Conservation (phyloP, 2,113 vertebrate genomes). For the Strigops habroptila region DNA sequence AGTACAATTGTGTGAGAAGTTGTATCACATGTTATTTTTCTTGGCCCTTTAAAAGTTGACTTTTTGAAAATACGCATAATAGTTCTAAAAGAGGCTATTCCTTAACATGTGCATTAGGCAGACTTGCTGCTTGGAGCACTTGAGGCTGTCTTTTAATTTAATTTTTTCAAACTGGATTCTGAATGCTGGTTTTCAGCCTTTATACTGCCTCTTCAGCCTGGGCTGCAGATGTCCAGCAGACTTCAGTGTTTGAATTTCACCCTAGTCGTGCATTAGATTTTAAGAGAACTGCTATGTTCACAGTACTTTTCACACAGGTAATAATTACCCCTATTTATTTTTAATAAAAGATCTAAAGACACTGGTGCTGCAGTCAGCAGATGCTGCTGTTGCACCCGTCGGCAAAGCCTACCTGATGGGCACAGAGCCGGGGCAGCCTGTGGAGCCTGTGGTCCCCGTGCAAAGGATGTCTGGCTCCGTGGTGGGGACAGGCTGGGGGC, state of each 20-base stretch:
- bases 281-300: not conserved
- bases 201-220: not conserved
- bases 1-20: not conserved
- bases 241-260: not conserved
- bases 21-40: not conserved
- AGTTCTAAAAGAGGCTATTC: not conserved
- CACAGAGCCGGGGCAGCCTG: not conserved
- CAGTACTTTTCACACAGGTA: fast-evolving
- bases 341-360: not conserved
- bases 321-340: not conserved
- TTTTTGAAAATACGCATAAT: not conserved
- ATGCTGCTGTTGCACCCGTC: not conserved
- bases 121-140: not conserved
- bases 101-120: not conserved
- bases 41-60: not conserved
- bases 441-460: fast-evolving
- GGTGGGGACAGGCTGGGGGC: fast-evolving
- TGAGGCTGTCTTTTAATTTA: not conserved
- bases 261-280: not conserved
- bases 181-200: not conserved
- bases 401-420: not conserved
- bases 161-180: not conserved
- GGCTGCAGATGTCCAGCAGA: not conserved
- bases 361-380: not conserved
- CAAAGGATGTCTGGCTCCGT: fast-evolving